These are phyloP conservation scores for Monodelphis domestica DNA, from an alignment of 2,797 vertebrate genomes.

Conservation along the genomic window DNA sequence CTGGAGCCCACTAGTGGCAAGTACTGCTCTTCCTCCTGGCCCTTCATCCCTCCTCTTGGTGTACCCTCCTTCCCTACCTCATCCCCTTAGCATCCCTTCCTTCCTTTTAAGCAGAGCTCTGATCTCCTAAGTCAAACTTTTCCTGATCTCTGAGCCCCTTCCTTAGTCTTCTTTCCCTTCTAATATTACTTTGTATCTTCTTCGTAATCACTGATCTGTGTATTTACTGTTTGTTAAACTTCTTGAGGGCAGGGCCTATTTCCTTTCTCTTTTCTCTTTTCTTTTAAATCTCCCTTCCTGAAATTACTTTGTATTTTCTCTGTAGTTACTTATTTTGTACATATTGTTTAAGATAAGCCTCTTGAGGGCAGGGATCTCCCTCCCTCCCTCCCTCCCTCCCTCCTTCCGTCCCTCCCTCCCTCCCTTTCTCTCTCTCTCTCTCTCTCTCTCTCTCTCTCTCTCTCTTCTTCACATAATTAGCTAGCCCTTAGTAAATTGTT, in stretches of 20 bases:
- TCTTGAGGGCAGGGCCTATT: too few relatives aligned
- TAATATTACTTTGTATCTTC: background rate
- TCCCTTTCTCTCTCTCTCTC: background rate
- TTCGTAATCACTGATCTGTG: too few relatives aligned
- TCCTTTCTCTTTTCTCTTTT: too few relatives aligned
- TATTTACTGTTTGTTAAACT: too few relatives aligned
- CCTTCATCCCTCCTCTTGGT: background rate
- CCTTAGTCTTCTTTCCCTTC: background rate
- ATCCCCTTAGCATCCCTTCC: background rate
- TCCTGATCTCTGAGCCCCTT: rapidly evolving
- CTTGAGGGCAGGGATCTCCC: background rate
- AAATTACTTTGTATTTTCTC: too few relatives aligned
- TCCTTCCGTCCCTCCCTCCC: background rate
- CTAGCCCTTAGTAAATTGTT: background rate
- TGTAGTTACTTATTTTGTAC: too few relatives aligned
- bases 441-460: background rate
- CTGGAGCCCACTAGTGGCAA: background rate
- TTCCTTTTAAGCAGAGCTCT: background rate
- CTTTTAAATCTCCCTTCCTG: too few relatives aligned
- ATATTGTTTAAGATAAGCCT: background rate
- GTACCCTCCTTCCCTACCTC: background rate
- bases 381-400: too few relatives aligned
- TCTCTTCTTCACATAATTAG: background rate
- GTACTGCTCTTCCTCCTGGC: background rate
- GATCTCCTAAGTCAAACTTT: background rate